phyloP scores from a whole-genome alignment of 2,113 vertebrate species.

The Thamnophis sirtalis region DNA sequence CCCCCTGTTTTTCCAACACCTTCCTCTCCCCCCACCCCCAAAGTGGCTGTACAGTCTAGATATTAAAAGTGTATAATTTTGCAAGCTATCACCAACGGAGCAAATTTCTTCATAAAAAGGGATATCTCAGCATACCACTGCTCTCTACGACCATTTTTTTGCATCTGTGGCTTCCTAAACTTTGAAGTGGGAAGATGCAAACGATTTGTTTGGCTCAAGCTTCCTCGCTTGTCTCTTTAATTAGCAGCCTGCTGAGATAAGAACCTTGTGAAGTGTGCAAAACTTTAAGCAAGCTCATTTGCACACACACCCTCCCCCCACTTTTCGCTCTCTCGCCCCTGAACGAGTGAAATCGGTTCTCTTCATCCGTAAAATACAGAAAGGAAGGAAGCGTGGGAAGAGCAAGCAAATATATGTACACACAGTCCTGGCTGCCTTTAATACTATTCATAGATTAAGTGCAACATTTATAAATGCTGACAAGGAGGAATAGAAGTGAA shows the following conservation, averaged over 20 bases:
- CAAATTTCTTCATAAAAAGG: neutral
- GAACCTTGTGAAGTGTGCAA: neutral
- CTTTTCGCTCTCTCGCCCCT: neutral
- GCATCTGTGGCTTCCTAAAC: too few relatives aligned
- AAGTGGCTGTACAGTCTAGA: slow-evolving; percentile 27
- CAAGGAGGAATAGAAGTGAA: slow-evolving; percentile 20
- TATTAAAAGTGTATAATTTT: slow-evolving; percentile 22
- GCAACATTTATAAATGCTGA: slow-evolving; percentile 16
- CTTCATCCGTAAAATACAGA: neutral
- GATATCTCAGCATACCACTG: neutral
- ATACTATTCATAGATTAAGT: neutral
- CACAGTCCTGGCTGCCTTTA: neutral
- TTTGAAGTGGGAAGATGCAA: slow-evolving; percentile 18
- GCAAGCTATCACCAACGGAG: slow-evolving; percentile 43
- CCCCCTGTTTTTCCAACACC: neutral
- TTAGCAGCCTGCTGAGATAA: neutral
- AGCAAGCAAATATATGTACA: neutral
- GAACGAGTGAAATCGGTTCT: neutral
- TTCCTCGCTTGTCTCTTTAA: neutral
- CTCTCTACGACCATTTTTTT: neutral
- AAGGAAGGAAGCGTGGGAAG: neutral
- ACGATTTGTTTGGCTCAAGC: neutral
- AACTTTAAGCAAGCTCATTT: neutral
- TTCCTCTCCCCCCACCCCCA: neutral
- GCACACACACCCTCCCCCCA: too few relatives aligned